phyloP scores from a whole-genome alignment of 2,797 vertebrate species.

The Pseudomugil tenellus region DNA sequence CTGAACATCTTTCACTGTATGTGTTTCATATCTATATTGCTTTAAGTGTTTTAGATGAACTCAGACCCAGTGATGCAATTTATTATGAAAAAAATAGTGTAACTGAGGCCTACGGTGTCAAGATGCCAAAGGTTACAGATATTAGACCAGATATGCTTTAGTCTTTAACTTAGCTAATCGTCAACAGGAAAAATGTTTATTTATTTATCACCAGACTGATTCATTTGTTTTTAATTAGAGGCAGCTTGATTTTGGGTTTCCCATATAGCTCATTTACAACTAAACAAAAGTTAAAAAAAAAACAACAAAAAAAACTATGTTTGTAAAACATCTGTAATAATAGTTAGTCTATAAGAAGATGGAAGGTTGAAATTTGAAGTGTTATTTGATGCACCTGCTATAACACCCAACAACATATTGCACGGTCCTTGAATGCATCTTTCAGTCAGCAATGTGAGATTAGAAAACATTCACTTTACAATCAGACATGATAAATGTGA shows the following conservation, averaged over 20 bases:
- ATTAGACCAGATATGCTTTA: not conserved
- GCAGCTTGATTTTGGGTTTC: not conserved
- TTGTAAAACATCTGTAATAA: too few species aligned
- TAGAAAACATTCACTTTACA: not conserved
- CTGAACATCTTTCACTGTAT: slow-evolving; percentile 47
- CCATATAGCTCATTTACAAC: not conserved
- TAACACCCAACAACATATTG: not conserved
- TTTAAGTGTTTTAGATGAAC: slow-evolving; percentile 14
- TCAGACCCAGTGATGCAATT: not conserved
- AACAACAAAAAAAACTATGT: not conserved
- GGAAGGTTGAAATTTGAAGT: not conserved
- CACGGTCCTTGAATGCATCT: not conserved
- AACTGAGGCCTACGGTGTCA: not conserved
- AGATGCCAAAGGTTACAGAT: not conserved
- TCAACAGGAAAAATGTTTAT: too few species aligned
- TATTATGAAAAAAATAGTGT: not conserved
- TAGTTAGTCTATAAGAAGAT: not conserved
- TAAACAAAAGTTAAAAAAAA: not conserved
- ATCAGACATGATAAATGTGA: not conserved
- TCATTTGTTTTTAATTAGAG: not conserved
- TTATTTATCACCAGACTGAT: not conserved
- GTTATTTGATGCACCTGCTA: not conserved
- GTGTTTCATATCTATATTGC: slow-evolving; percentile 50
- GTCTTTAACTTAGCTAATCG: not conserved
- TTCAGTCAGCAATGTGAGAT: not conserved